These are phyloP conservation scores for Phoenicopterus ruber DNA, from an alignment of 2,113 vertebrate genomes.

Conservation along the genomic window DNA sequence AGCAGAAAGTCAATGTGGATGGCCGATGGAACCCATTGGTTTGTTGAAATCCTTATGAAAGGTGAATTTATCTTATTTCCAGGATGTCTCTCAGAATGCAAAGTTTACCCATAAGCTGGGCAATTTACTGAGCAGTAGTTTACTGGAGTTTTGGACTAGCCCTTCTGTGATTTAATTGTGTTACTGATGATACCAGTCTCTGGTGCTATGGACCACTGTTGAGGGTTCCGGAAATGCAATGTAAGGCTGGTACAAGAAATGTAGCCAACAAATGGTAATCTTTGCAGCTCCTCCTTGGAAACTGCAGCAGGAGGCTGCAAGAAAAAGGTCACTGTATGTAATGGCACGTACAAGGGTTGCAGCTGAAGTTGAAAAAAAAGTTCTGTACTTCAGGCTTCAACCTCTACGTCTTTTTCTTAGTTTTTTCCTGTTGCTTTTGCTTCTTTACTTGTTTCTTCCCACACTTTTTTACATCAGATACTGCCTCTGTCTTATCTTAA, in stretches of 20 bases:
- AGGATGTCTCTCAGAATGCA: not conserved
- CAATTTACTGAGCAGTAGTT: not conserved
- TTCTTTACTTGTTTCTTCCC: not conserved
- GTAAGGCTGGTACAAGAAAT: not conserved
- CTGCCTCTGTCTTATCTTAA: not conserved
- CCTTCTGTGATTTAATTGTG: not conserved
- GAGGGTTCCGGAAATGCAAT: not conserved
- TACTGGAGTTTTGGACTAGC: not conserved
- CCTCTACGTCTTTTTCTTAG: not conserved
- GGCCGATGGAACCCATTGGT: not conserved
- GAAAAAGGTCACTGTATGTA: not conserved
- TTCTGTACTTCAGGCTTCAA: not conserved
- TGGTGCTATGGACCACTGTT: not conserved
- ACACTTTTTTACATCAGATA: not conserved
- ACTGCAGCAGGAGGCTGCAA: not conserved
- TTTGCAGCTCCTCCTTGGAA: not conserved
- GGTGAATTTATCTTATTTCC: not conserved
- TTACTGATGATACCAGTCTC: rapidly evolving
- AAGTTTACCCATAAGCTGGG: not conserved
- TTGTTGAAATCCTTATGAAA: not conserved
- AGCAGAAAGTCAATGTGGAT: not conserved
- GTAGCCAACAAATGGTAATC: not conserved
- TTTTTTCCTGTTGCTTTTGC: not conserved
- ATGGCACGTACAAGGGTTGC: not conserved
- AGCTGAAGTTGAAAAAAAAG: not conserved